Conservation (phyloP, 2,797 vertebrate species). For the Sebastes steindachneri region DNA sequence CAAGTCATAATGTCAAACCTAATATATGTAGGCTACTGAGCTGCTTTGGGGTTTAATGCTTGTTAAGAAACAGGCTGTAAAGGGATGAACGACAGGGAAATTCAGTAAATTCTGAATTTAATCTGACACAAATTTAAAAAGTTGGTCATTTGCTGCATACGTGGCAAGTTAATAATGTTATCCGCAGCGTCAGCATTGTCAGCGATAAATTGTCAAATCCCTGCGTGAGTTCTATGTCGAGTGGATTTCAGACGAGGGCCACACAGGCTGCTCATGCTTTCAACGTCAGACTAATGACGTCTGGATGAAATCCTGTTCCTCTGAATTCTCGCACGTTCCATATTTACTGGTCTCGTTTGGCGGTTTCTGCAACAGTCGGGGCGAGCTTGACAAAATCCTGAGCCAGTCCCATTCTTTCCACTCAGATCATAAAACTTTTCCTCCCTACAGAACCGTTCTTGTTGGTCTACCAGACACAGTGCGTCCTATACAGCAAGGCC, state of each 20-base stretch:
- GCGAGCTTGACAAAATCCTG: constrained; percentile 72
- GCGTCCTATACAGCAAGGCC: constrained; percentile 33
- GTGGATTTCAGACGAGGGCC: constrained; percentile 54
- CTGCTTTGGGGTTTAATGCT: not conserved
- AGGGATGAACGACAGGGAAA: not conserved
- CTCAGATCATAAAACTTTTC: constrained; percentile 78
- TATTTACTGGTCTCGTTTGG: constrained; percentile 75
- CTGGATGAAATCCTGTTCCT: constrained; percentile 62
- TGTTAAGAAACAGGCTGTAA: not conserved
- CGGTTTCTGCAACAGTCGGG: constrained; percentile 68
- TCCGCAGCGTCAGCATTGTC: constrained; percentile 27
- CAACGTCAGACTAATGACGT: constrained; percentile 63
- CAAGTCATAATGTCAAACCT: constrained; percentile 26
- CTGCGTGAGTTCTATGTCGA: not conserved
- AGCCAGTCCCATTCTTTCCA: constrained; percentile 79
- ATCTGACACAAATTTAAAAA: not conserved
- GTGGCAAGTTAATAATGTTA: not conserved
- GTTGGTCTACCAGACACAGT: constrained; percentile 53
- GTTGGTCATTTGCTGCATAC: not conserved
- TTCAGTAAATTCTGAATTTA: not conserved
- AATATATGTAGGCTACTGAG: not conserved
- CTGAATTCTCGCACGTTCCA: constrained; percentile 69
- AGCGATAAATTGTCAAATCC: constrained; percentile 8
- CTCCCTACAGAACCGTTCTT: constrained; percentile 64
- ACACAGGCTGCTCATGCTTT: constrained; percentile 62